A percentile compares a stretch with the other conserved stretches of the same genome.
phyloP scores from a whole-genome alignment of 2,113 vertebrate species.

The Aegithalos caudatus region DNA sequence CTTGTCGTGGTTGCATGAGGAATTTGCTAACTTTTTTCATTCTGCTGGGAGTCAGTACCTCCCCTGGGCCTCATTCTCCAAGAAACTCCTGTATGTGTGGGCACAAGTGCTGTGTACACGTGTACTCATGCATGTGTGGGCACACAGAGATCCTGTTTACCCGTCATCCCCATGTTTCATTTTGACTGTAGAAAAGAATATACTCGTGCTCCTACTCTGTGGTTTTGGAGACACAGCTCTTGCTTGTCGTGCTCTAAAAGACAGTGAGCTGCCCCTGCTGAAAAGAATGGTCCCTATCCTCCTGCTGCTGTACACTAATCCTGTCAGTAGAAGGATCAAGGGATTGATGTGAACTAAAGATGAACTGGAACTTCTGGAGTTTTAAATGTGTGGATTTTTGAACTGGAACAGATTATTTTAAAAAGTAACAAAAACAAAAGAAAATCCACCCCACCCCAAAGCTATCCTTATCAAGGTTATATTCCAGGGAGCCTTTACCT shows the following conservation, averaged over 20 bases:
- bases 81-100: not conserved
- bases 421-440: not conserved
- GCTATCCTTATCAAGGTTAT: not conserved
- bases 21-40: not conserved
- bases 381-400: slow-evolving; percentile 3
- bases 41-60: not conserved
- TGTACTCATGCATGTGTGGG: not conserved
- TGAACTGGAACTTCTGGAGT: not conserved
- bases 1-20: not conserved
- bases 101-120: not conserved
- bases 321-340: not conserved
- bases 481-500: not conserved
- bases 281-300: not conserved
- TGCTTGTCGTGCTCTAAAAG: not conserved
- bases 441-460: not conserved
- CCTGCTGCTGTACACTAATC: not conserved
- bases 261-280: not conserved
- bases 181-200: not conserved
- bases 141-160: not conserved
- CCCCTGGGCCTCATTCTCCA: not conserved
- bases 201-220: not conserved
- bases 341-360: not conserved
- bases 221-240: not conserved
- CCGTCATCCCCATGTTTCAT: not conserved
- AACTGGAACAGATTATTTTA: not conserved